Conservation (phyloP, 2,113 vertebrate species). For the Chaenogobius annularis region DNA sequence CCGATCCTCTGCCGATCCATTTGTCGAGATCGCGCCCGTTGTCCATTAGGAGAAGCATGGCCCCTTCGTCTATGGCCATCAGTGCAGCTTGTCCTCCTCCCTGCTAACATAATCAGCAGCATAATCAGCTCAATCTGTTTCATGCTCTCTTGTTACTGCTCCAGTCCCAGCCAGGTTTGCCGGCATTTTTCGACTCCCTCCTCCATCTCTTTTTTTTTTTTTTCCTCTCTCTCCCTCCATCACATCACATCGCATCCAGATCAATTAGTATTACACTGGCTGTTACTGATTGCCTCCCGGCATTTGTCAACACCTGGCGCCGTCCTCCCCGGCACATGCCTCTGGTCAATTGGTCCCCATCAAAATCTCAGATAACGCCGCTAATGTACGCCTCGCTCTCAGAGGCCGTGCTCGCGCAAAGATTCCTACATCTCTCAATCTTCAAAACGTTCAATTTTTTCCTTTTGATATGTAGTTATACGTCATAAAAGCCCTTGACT, state of each 20-base stretch:
- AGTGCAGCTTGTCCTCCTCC: slow-evolving; percentile 37
- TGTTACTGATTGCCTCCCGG: slow-evolving; percentile 24
- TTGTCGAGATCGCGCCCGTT: slow-evolving; percentile 27
- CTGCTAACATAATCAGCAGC: slow-evolving; percentile 51
- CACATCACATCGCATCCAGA: slow-evolving; percentile 37
- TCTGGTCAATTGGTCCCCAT: slow-evolving; percentile 36
- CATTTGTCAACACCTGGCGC: slow-evolving; percentile 48
- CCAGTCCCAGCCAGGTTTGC: slow-evolving; percentile 27
- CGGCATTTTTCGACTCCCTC: slow-evolving; percentile 28
- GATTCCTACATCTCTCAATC: slow-evolving; percentile 18
- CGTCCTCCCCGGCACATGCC: slow-evolving; percentile 3
- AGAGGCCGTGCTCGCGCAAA: slow-evolving; percentile 23
- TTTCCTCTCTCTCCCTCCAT: not conserved
- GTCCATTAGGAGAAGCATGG: slow-evolving; percentile 24
- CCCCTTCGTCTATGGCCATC: slow-evolving; percentile 22
- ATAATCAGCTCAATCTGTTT: slow-evolving; percentile 62
- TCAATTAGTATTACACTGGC: slow-evolving; percentile 51
- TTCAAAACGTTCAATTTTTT: slow-evolving; percentile 6
- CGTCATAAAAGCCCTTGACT: slow-evolving; percentile 22
- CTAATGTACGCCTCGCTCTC: slow-evolving; percentile 22
- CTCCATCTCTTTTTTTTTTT: not conserved
- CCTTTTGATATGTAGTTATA: slow-evolving; percentile 21
- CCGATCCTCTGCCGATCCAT: slow-evolving; percentile 10
- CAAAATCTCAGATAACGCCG: slow-evolving; percentile 32
- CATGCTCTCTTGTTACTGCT: slow-evolving; percentile 35